Percentiles rank a stretch among this genome's conserved stretches.
Evolutionary conservation across 1,140 invertebrate species (phyloP).

Genomic region (Hermatobates lingyangjiaoensis): DNA sequence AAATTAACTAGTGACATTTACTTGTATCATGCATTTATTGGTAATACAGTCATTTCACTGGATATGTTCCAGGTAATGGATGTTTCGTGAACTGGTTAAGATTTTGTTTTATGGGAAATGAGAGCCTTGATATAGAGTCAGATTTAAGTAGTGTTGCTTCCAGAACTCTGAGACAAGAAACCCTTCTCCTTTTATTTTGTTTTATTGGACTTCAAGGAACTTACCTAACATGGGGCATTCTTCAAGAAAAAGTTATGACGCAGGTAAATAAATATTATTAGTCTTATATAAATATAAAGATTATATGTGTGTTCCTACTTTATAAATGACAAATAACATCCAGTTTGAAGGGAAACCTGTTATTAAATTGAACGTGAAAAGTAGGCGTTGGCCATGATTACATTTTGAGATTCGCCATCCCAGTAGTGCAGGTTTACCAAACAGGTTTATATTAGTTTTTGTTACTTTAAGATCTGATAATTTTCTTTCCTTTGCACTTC

Average conservation of each 20-base stretch:
- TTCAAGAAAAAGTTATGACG: constrained; percentile 87
- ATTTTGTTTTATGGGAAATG: constrained; percentile 38
- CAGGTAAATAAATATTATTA: constrained; percentile 40
- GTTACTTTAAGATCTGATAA: too few relatives aligned
- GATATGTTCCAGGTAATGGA: constrained; percentile 27
- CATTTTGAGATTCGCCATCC: too few relatives aligned
- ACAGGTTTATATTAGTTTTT: too few relatives aligned
- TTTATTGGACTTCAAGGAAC: constrained; percentile 74
- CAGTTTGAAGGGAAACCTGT: too few relatives aligned
- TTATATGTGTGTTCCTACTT: too few relatives aligned
- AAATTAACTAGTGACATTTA: not conserved
- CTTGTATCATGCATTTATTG: not conserved
- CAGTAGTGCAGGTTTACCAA: too few relatives aligned
- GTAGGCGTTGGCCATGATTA: too few relatives aligned
- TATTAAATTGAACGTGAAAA: too few relatives aligned
- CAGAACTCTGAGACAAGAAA: constrained; percentile 16
- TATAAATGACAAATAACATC: too few relatives aligned
- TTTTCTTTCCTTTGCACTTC: too few relatives aligned
- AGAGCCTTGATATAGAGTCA: constrained; percentile 15
- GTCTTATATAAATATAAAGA: too few relatives aligned
- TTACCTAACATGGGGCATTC: constrained; percentile 83
- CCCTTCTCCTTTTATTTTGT: constrained; percentile 46
- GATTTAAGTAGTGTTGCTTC: constrained; percentile 22
- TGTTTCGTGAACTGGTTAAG: constrained; percentile 33
- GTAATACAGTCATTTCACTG: not conserved